Evolutionary conservation across 2,888 invertebrate genomes (phyloP).

Genomic region (Melinaea menophilus): DNA sequence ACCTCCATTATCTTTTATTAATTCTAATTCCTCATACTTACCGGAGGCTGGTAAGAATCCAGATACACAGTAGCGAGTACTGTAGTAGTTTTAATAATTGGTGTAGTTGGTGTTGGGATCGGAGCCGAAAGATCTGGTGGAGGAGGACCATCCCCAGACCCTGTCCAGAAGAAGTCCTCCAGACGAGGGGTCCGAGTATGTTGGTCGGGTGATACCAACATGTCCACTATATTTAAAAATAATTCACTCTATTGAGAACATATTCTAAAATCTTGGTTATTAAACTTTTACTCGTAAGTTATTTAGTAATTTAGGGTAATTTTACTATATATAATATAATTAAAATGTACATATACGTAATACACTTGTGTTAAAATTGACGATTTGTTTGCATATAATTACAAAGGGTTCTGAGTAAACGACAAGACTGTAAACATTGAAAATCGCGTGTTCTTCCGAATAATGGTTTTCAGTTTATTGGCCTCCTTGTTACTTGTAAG

Average conservation of each 20-base stretch:
- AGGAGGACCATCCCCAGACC: conserved; percentile 88
- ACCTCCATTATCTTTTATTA: too few relatives aligned
- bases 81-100: conserved; percentile 82
- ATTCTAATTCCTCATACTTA: conserved; percentile 25
- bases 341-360: conserved; percentile 1
- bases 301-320: too few relatives aligned
- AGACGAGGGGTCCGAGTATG: conserved; percentile 76
- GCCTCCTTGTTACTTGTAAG: conserved; percentile 38
- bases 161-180: conserved; percentile 94
- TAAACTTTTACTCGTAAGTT: background rate
- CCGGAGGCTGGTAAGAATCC: conserved; percentile 74
- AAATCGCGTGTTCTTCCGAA: conserved; percentile 68
- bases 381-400: background rate
- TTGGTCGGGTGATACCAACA: conserved; percentile 64
- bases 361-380: too few relatives aligned
- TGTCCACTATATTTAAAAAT: conserved; percentile 50
- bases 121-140: conserved; percentile 73
- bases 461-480: conserved; percentile 56
- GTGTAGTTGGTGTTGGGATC: conserved; percentile 54
- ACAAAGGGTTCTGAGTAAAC: conserved; percentile 17
- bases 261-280: conserved; percentile 7
- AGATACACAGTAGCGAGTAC: conserved; percentile 84
- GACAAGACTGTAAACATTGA: conserved; percentile 33
- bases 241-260: conserved; percentile 6
- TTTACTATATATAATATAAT: background rate